Evolutionary conservation across 2,888 invertebrate species (phyloP), one percentile per base, ranked within the genome.

Genomic region (Caenorhabditis sulstoni): DNA sequence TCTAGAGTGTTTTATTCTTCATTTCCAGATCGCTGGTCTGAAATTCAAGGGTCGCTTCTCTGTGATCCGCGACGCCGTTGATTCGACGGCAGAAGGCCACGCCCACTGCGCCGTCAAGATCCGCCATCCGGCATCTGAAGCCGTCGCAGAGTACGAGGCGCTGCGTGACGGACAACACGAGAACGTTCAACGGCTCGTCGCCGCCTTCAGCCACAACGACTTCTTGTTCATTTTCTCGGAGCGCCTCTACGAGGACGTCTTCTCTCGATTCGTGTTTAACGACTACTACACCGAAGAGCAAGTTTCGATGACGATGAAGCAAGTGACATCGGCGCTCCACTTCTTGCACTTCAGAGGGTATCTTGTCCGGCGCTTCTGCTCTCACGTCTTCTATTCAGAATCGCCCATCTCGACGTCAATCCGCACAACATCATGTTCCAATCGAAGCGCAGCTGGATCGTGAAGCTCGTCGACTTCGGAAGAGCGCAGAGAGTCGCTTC

Each of bases 381-480:
- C 29, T 7, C 3, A 29, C 29, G 7, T 29, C 29, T 29, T 29
- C 29, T 29, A 29, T 29, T 35, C 44, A 71, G 77, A 59, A 78
- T 73, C 18, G 94, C 95, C 86, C 95, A 96, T 91, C 92, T 96
- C 79, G 95, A 96, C 91, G 92, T 97, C 58, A 95, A 97, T 91
- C 97, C 97, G 0, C 96, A 96, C 90, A 98, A 98, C 91, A 93
- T 98, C 23, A 95, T 97, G 3, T 95, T 97, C 94, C 94, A 94
- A 0, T 94, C 94, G 0, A 94, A 95, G 16, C 92, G 96, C 12
- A 85, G 90, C 44, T 91, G 91, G 80, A 89, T 91, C 20, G 93
- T 97, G 1, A 97, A 97, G 91, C 91, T 99, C 53, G 94, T 96
- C 7, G 97, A 98, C 91, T 94, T 97, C 90, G 97, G 96, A 0